These are phyloP conservation scores for rabbit (Oryctolagus cuniculus) DNA, from an alignment of 2,113 vertebrate genomes.

Conservation along the genomic window DNA sequence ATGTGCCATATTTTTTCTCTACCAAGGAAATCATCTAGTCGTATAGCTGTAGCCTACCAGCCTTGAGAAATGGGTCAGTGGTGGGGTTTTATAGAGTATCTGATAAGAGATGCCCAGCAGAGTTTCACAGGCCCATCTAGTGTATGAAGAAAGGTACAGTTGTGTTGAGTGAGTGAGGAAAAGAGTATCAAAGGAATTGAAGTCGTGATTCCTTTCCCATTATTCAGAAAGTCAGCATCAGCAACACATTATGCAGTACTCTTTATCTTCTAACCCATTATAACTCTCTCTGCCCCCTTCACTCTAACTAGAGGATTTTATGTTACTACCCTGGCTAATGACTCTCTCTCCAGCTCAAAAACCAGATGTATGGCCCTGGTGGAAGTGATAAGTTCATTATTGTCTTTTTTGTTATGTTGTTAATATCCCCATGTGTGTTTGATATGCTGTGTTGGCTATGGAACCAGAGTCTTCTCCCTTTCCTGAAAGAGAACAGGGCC, in stretches of 20 bases:
- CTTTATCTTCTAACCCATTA: not conserved
- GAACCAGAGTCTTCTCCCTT: not conserved
- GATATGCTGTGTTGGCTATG: not conserved
- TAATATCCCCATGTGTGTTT: not conserved
- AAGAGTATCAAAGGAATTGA: not conserved
- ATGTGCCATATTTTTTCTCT: not conserved
- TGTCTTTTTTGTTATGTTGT: not conserved
- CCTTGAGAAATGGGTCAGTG: not conserved
- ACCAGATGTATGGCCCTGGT: not conserved
- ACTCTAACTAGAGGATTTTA: not conserved
- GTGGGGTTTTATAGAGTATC: not conserved
- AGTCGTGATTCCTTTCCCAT: not conserved
- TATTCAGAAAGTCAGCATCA: not conserved
- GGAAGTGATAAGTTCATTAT: not conserved
- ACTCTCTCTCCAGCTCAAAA: not conserved
- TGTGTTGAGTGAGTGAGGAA: not conserved
- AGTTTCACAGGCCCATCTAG: not conserved
- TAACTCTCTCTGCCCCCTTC: rapidly evolving
- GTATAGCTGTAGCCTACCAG: not conserved
- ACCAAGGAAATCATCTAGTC: not conserved
- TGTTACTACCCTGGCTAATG: not conserved
- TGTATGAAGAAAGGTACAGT: not conserved
- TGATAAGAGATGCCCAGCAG: not conserved
- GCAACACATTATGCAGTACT: not conserved
- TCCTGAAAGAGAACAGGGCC: not conserved